These are phyloP conservation scores for Oreortyx pictus DNA, from an alignment of 2,797 vertebrate genomes.

Conservation along the genomic window DNA sequence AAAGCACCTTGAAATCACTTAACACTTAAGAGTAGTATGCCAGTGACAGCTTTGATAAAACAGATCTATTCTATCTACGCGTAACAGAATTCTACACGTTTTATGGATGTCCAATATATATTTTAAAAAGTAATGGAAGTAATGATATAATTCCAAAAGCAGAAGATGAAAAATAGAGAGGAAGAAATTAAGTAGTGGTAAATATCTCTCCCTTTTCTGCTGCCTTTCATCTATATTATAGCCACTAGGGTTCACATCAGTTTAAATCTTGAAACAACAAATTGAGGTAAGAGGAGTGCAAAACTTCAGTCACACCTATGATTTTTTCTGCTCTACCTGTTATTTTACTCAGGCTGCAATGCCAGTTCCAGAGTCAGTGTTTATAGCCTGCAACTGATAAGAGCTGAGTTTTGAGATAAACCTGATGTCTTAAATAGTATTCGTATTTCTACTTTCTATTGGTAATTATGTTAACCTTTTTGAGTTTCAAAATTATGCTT, in stretches of 20 bases:
- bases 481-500: background rate
- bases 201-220: background rate
- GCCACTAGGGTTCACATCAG: background rate
- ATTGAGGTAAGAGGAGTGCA: background rate
- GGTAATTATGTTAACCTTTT: background rate
- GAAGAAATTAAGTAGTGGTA: background rate
- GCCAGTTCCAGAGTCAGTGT: background rate
- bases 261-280: background rate
- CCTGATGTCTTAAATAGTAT: background rate
- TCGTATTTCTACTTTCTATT: background rate
- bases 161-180: background rate
- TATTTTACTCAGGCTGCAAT: background rate
- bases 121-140: background rate
- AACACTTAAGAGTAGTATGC: background rate
- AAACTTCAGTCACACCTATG: background rate
- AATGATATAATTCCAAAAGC: background rate
- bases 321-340: background rate
- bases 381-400: background rate
- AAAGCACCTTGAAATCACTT: background rate
- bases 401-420: background rate
- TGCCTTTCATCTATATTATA: background rate
- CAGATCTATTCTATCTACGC: background rate
- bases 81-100: background rate
- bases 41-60: background rate
- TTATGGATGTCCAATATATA: background rate